These are phyloP conservation scores for Cladopsammia gracilis DNA, from an alignment of 64 coral and sea anemone species.

Conservation along the genomic window DNA sequence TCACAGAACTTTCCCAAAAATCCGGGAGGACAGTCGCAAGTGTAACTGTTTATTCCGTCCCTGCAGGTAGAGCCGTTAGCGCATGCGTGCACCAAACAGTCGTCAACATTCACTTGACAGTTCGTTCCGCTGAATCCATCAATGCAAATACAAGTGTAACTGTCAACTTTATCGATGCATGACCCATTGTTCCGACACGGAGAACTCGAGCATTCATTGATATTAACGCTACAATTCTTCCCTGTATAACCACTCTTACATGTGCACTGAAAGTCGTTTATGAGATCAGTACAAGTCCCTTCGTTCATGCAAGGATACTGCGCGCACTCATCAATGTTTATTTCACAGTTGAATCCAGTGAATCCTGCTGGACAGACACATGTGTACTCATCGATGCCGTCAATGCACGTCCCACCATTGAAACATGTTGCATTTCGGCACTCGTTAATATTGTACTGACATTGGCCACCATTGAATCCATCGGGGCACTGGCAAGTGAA, in stretches of 20 bases:
- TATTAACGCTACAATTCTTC: slow-evolving; percentile 14
- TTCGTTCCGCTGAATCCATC: slow-evolving; percentile 21
- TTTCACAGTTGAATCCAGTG: slow-evolving; percentile 20
- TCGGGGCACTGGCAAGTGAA: slow-evolving; percentile 48
- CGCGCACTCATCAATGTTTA: slow-evolving; percentile 48
- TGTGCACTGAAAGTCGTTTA: slow-evolving; percentile 4
- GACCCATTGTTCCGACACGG: slow-evolving; percentile 1
- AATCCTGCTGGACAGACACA: slow-evolving; percentile 26
- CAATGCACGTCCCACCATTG: slow-evolving; percentile 27
- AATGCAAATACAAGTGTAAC: slow-evolving; percentile 17
- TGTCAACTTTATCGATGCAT: slow-evolving; percentile 19
- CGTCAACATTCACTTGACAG: neutral
- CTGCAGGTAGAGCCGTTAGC: slow-evolving; percentile 7
- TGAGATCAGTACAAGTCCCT: slow-evolving; percentile 38
- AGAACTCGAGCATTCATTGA: slow-evolving; percentile 29
- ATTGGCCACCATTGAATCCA: slow-evolving; percentile 47
- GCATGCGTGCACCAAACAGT: neutral
- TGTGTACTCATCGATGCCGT: slow-evolving; percentile 17
- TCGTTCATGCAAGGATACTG: slow-evolving; percentile 43
- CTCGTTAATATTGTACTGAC: slow-evolving; percentile 17
- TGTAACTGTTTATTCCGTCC: slow-evolving; percentile 31
- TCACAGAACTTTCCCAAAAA: slow-evolving; percentile 13
- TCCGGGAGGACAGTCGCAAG: slow-evolving; percentile 2
- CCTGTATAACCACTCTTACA: slow-evolving; percentile 41
- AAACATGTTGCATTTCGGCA: slow-evolving; percentile 17